phyloP scores from a whole-genome alignment of 1,140 invertebrate genomes.

The Palaemon carinicauda region DNA sequence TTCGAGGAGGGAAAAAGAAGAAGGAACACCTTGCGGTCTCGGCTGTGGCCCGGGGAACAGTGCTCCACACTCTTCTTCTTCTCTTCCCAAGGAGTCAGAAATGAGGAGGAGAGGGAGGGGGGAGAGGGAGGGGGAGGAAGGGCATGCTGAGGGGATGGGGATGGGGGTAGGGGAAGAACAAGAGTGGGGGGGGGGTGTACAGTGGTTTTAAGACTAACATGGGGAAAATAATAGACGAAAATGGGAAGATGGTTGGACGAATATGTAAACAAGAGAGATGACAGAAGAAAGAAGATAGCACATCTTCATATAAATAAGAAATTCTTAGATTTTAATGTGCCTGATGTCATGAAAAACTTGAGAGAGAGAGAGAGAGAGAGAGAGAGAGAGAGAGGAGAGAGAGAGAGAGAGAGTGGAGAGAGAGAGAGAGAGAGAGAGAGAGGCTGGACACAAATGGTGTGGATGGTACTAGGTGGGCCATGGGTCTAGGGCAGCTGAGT shows the following conservation, averaged over 20 bases:
- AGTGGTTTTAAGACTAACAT: not conserved
- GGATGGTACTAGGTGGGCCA: too few species aligned
- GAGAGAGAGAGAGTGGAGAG: not conserved
- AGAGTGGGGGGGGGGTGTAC: not conserved
- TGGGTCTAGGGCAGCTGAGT: too few species aligned
- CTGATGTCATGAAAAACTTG: not conserved
- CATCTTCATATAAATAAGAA: too few species aligned
- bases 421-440: not conserved
- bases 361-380: not conserved
- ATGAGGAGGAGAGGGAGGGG: not conserved
- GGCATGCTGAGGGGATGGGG: not conserved
- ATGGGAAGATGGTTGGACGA: not conserved
- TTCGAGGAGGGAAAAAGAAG: not conserved
- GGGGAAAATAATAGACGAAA: too few species aligned
- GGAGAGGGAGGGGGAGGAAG: too few species aligned
- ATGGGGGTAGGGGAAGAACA: not conserved
- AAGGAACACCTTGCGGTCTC: not conserved
- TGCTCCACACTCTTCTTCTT: not conserved
- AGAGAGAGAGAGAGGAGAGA: not conserved
- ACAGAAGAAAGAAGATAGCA: not conserved
- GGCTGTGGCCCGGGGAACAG: not conserved
- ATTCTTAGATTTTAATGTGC: too few species aligned
- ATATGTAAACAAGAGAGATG: not conserved
- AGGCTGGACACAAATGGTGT: not conserved
- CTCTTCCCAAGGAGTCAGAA: too few species aligned